Percentiles rank a stretch among this genome's conserved stretches.
Conservation (phyloP, 2,113 vertebrate genomes). For the Ornithorhynchus anatinus region DNA sequence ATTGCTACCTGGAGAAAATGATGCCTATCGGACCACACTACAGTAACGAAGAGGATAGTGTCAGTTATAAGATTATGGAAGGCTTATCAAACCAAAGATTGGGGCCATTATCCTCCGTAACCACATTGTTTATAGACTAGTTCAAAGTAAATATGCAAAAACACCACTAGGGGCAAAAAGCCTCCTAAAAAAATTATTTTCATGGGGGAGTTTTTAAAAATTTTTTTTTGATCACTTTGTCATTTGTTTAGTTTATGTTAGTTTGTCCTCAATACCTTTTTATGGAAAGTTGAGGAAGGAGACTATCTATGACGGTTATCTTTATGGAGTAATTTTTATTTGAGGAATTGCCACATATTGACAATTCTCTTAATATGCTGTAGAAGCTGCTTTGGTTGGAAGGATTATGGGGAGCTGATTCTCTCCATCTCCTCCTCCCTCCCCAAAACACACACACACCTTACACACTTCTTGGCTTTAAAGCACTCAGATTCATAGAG, state of each 20-base stretch:
- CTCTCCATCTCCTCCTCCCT: background rate
- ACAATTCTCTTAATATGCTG: constrained; percentile 18
- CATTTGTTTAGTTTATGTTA: constrained; percentile 60
- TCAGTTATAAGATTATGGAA: constrained; percentile 32
- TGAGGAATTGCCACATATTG: constrained; percentile 41
- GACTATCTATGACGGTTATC: constrained; percentile 36
- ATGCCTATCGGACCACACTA: constrained; percentile 1
- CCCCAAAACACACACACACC: background rate
- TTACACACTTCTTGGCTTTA: constrained; percentile 28
- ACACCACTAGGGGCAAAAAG: constrained; percentile 67
- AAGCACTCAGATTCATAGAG: constrained; percentile 46
- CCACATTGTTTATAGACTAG: constrained; percentile 23
- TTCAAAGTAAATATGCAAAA: constrained; percentile 61
- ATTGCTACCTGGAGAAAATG: background rate
- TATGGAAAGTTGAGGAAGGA: constrained; percentile 47
- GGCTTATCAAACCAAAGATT: constrained; percentile 53
- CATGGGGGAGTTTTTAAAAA: constrained; percentile 74
- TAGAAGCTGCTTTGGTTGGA: constrained; percentile 25
- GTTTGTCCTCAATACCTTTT: constrained; percentile 51
- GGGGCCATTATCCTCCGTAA: constrained; percentile 54
- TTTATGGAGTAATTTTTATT: background rate
- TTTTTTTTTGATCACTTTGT: constrained; percentile 76
- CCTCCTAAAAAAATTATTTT: constrained; percentile 75
- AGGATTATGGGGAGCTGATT: constrained; percentile 4
- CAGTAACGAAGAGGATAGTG: background rate